Percentiles rank a stretch among this genome's conserved stretches.
Conservation (phyloP, 2,888 invertebrate genomes). For the Polydrusus tereticollis region DNA sequence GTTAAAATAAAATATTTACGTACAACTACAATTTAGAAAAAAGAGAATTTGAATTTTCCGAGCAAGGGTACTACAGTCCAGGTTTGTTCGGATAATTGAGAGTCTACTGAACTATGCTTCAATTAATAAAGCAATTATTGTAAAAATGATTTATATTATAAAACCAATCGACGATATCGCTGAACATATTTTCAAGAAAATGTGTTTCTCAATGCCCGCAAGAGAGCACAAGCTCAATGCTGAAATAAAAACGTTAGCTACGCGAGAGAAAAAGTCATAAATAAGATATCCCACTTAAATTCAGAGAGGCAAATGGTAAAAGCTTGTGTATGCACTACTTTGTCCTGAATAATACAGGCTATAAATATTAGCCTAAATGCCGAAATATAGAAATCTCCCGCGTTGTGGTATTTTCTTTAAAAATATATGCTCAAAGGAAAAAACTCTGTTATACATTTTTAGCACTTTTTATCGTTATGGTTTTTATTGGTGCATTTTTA, state of each 20-base stretch:
- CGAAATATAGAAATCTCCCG: constrained; percentile 41
- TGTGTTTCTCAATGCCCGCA: neutral
- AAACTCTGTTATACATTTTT: constrained; percentile 41
- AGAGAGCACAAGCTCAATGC: constrained; percentile 57
- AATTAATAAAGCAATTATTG: neutral
- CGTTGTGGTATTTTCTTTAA: constrained; percentile 44
- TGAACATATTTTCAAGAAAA: neutral
- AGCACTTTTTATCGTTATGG: neutral
- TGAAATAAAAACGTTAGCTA: constrained; percentile 59
- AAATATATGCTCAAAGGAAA: constrained; percentile 35
- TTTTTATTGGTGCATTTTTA: too few relatives aligned
- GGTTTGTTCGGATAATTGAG: too few relatives aligned
- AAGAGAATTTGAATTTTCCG: too few relatives aligned
- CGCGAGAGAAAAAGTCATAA: constrained; percentile 56
- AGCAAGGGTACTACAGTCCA: too few relatives aligned
- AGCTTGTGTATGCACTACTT: constrained; percentile 48
- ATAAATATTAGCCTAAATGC: constrained; percentile 46
- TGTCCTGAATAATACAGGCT: constrained; percentile 44
- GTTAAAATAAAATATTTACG: too few relatives aligned
- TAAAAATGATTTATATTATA: neutral
- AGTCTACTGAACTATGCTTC: too few relatives aligned
- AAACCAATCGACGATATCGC: neutral
- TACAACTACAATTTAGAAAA: too few relatives aligned
- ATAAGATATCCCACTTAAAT: constrained; percentile 57
- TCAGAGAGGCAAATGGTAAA: constrained; percentile 46